Evolutionary conservation across 2,113 vertebrate species (phyloP).

Genomic region (Edolisoma coerulescens): DNA sequence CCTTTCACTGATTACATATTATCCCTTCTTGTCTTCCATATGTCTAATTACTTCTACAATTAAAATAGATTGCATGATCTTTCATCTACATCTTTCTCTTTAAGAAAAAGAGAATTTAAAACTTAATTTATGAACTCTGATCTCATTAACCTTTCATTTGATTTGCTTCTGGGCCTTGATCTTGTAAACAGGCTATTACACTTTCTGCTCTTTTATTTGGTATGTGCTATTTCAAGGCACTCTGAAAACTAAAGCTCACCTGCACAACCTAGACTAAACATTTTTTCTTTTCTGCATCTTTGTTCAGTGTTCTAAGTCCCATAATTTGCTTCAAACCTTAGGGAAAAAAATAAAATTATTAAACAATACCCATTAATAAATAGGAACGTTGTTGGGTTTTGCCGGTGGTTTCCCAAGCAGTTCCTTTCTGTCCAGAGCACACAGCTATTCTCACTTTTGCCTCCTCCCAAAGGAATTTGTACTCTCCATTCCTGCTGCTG

Average conservation of each 20-base stretch:
- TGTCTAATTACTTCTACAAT: background rate
- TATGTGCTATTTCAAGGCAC: background rate
- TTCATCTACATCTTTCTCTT: constrained; percentile 41
- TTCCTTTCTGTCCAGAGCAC: background rate
- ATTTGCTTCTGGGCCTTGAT: constrained; percentile 31
- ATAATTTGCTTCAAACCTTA: background rate
- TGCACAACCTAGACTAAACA: background rate
- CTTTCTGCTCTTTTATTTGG: background rate
- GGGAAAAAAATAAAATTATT: background rate
- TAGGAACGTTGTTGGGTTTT: background rate
- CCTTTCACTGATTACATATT: background rate
- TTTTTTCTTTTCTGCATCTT: background rate
- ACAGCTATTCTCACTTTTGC: background rate
- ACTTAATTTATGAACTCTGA: constrained; percentile 47
- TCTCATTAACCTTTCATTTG: constrained; percentile 44
- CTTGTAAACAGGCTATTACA: constrained; percentile 9
- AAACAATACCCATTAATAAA: background rate
- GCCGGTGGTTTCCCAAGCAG: background rate
- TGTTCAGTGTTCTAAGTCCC: background rate
- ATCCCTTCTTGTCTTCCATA: background rate
- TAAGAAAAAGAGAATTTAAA: constrained; percentile 48
- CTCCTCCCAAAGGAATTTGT: background rate
- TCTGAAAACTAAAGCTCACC: background rate
- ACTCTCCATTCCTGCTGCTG: background rate
- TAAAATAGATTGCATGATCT: constrained; percentile 19